These are phyloP conservation scores for Halichoeres trimaculatus DNA, from an alignment of 2,113 vertebrate genomes.

Conservation along the genomic window DNA sequence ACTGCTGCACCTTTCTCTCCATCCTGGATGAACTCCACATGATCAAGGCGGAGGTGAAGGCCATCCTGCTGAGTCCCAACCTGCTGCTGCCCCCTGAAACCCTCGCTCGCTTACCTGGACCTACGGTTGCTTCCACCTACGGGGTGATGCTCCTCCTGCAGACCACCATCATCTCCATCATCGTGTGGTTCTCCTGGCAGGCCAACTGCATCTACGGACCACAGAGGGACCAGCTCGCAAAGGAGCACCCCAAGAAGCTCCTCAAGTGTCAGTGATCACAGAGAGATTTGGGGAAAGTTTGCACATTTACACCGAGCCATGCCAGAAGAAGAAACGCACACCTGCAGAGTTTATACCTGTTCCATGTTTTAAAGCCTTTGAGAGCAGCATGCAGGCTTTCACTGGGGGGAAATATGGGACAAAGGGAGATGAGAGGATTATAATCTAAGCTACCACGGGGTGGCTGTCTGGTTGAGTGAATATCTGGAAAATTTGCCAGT, in stretches of 20 bases:
- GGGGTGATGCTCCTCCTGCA: slow-evolving; percentile 83
- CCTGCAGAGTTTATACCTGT: not conserved
- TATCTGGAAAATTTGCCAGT: slow-evolving; percentile 24
- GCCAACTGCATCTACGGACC: slow-evolving; percentile 74
- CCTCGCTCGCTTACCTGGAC: slow-evolving; percentile 61
- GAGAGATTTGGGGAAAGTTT: slow-evolving; percentile 2
- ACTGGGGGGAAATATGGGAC: slow-evolving; percentile 15
- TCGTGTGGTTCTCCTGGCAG: slow-evolving; percentile 78
- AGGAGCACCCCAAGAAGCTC: slow-evolving; percentile 26
- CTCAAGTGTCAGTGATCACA: slow-evolving; percentile 51
- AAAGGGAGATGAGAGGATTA: slow-evolving; percentile 43
- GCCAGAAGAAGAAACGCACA: slow-evolving; percentile 21
- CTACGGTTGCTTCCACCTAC: slow-evolving; percentile 76
- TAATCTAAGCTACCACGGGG: slow-evolving; percentile 20
- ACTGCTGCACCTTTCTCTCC: slow-evolving; percentile 85
- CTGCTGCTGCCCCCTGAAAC: slow-evolving; percentile 56
- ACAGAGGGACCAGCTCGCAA: slow-evolving; percentile 59
- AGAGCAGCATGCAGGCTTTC: slow-evolving; percentile 13
- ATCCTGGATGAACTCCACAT: slow-evolving; percentile 86
- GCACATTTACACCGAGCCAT: slow-evolving; percentile 39
- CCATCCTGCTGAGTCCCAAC: slow-evolving; percentile 67
- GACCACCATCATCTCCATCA: slow-evolving; percentile 81
- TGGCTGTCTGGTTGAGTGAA: slow-evolving; percentile 46
- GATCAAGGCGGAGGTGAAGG: slow-evolving; percentile 83
- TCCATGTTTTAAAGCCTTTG: not conserved